Percentiles rank a stretch among this genome's conserved stretches.
Evolutionary conservation across 2,888 invertebrate genomes (phyloP).

Genomic region (Lamellibrachia satsuma): DNA sequence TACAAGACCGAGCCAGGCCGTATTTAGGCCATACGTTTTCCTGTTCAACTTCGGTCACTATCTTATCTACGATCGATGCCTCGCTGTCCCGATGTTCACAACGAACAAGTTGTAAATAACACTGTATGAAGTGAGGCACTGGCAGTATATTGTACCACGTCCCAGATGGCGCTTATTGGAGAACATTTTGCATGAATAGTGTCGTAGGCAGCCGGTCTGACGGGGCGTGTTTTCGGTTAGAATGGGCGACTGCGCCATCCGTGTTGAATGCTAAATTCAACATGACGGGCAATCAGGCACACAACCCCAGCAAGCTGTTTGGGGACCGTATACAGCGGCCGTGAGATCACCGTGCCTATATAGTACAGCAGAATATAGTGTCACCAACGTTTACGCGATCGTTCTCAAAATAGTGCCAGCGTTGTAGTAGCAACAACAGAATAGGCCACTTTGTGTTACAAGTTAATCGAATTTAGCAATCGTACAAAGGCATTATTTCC

Average conservation of each 20-base stretch:
- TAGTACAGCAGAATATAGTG: too few species aligned
- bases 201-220: not conserved
- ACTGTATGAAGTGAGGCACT: not conserved
- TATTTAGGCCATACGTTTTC: not conserved
- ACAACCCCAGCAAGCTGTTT: not conserved
- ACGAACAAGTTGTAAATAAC: constrained; percentile 5
- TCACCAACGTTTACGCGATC: too few species aligned
- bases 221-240: not conserved
- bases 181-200: not conserved
- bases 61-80: constrained; percentile 10
- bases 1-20: not conserved
- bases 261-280: constrained; percentile 17
- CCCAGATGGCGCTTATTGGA: not conserved
- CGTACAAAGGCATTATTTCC: too few species aligned
- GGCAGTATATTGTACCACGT: not conserved
- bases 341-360: too few species aligned
- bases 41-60: constrained; percentile 17
- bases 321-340: not conserved
- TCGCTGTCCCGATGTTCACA: not conserved
- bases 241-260: not conserved
- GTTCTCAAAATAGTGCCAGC: too few species aligned
- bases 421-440: too few species aligned
- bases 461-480: too few species aligned
- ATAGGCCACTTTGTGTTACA: too few species aligned
- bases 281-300: not conserved